A percentile compares a stretch with the other conserved stretches of the same genome.
phyloP scores from a whole-genome alignment of 2,888 invertebrate species.

The Dendrolimus pini region DNA sequence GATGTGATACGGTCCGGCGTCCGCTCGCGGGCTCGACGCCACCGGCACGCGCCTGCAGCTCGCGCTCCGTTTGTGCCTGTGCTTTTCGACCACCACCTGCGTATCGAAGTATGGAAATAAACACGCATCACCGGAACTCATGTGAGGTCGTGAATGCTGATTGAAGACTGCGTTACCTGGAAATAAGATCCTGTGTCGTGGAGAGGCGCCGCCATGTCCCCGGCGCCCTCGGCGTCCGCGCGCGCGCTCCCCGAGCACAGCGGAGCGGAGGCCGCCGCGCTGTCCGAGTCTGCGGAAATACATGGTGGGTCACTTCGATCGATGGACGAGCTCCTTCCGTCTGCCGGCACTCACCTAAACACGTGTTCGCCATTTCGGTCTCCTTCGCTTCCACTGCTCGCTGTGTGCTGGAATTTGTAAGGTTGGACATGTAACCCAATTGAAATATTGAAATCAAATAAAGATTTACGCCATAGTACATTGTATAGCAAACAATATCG shows the following conservation, averaged over 20 bases:
- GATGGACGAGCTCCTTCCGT: slow-evolving; percentile 1
- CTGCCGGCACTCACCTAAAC: slow-evolving; percentile 8
- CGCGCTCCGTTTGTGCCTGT: slow-evolving; percentile 3
- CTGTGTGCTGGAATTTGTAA: slow-evolving; percentile 13
- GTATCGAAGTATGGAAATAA: slow-evolving; percentile 4
- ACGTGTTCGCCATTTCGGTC: slow-evolving; percentile 16
- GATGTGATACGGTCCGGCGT: not conserved
- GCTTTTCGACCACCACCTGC: slow-evolving; percentile 30
- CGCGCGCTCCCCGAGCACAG: slow-evolving; percentile 7
- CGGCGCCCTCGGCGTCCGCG: no score
- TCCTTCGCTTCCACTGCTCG: slow-evolving; percentile 20
- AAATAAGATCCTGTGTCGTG: slow-evolving; percentile 32
- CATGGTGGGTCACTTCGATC: slow-evolving; percentile 4
- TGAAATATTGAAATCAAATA: not conserved
- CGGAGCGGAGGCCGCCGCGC: slow-evolving; percentile 12
- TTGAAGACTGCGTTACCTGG: slow-evolving; percentile 20
- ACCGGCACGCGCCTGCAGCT: slow-evolving; percentile 1
- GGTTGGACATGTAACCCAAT: slow-evolving; percentile 6
- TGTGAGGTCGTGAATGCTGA: not conserved
- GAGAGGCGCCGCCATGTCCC: no score
- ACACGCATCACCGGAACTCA: not conserved
- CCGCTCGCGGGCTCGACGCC: not conserved
- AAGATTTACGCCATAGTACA: not conserved
- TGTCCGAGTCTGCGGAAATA: slow-evolving; percentile 11
- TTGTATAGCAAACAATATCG: not conserved